Evolutionary conservation across 2,888 invertebrate genomes (phyloP).

Genomic region (Plagodis dolabraria): DNA sequence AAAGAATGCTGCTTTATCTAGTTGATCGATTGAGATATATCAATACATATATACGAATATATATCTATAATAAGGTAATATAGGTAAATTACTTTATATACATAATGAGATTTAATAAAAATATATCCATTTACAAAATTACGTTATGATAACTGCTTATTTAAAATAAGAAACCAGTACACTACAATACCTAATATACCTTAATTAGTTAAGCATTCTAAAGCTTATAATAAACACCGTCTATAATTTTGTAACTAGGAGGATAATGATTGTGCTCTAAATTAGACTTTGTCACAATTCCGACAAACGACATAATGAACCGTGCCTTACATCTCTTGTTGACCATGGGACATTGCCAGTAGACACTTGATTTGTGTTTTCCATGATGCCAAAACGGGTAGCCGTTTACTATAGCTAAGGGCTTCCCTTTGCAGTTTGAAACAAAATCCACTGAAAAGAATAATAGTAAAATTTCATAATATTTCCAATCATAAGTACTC

Average conservation of each 20-base stretch:
- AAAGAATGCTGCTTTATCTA: no score
- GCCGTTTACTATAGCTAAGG: neutral
- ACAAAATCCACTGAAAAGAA: neutral
- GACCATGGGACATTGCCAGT: neutral
- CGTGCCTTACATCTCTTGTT: slow-evolving; percentile 33
- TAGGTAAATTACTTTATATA: no score
- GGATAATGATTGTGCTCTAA: slow-evolving; percentile 27
- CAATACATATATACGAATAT: no score
- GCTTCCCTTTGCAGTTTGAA: slow-evolving; percentile 1
- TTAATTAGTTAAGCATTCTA: neutral
- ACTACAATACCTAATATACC: no score
- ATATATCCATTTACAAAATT: no score
- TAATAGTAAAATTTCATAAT: no score
- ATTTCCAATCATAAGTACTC: no score
- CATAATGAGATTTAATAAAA: no score
- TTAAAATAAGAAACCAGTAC: no score
- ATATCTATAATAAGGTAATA: no score
- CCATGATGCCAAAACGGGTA: neutral
- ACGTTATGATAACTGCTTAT: no score
- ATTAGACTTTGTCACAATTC: slow-evolving; percentile 9
- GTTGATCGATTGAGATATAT: no score
- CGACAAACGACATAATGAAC: slow-evolving; percentile 17
- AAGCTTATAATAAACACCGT: slow-evolving; percentile 14
- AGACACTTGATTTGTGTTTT: neutral
- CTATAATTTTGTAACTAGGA: slow-evolving; percentile 14